These are phyloP conservation scores for Cepaea hortensis DNA, from an alignment of 2,888 invertebrate species.

Conservation along the genomic window DNA sequence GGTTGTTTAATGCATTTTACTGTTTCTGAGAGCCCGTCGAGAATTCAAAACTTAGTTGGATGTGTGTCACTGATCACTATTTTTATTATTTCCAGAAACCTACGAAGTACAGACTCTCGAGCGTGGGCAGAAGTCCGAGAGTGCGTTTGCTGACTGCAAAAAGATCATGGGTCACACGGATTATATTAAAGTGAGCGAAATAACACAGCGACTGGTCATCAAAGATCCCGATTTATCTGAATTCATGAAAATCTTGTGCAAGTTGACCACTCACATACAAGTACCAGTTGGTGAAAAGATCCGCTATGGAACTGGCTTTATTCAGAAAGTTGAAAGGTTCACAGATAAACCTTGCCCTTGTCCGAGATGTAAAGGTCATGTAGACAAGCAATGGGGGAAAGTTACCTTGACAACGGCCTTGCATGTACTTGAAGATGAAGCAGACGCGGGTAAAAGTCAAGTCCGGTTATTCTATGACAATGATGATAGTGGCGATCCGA, in stretches of 20 bases:
- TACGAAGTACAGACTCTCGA: conserved; percentile 2
- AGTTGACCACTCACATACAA: background rate
- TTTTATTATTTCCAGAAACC: background rate
- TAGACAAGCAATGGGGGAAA: background rate
- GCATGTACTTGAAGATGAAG: background rate
- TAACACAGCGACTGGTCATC: background rate
- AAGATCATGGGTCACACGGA: background rate
- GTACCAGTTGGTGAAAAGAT: background rate
- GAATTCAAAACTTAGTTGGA: too few relatives aligned
- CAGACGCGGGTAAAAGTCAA: background rate
- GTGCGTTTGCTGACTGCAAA: background rate
- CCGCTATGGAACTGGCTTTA: background rate
- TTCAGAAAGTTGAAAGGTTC: background rate
- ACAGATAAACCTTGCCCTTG: background rate
- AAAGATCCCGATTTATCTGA: background rate
- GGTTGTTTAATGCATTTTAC: too few relatives aligned
- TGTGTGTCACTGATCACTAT: background rate
- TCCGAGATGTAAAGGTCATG: background rate
- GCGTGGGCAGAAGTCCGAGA: background rate
- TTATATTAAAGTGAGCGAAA: background rate
- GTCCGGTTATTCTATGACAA: background rate
- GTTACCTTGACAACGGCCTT: conserved; percentile 6
- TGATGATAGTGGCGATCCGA: background rate
- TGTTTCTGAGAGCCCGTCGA: too few relatives aligned
- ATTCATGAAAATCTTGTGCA: background rate